Evolutionary conservation across 2,113 vertebrate species (phyloP).

Genomic region (Dipodomys ordii): DNA sequence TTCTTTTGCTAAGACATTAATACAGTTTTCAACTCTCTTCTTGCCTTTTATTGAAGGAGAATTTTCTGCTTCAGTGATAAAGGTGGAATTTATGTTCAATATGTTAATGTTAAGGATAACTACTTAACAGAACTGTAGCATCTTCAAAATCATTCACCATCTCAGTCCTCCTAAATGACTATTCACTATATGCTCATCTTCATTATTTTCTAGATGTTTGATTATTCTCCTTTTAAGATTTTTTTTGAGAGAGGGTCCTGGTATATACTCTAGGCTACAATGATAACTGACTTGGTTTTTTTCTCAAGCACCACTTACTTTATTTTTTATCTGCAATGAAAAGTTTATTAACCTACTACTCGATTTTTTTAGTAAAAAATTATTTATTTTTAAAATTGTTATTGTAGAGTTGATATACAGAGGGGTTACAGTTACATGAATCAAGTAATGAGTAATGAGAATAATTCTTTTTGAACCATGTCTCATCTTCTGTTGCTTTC

Average conservation of each 20-base stretch:
- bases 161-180: neutral
- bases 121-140: conserved; percentile 12
- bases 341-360: conserved; percentile 40
- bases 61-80: too few relatives aligned
- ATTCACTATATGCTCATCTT: neutral
- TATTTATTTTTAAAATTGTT: too few relatives aligned
- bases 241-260: too few relatives aligned
- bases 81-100: too few relatives aligned
- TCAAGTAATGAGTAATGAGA: too few relatives aligned
- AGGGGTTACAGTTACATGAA: too few relatives aligned
- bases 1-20: neutral
- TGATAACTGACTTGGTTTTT: neutral
- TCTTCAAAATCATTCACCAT: neutral
- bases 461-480: too few relatives aligned
- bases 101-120: neutral
- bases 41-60: too few relatives aligned
- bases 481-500: too few relatives aligned
- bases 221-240: neutral
- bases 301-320: conserved; percentile 1
- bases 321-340: neutral
- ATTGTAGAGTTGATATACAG: too few relatives aligned
- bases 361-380: neutral
- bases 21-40: too few relatives aligned
- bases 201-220: conserved; percentile 8
- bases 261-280: too few relatives aligned